phyloP scores from a whole-genome alignment of 1,140 invertebrate species.

The Cotesia vestalis region DNA sequence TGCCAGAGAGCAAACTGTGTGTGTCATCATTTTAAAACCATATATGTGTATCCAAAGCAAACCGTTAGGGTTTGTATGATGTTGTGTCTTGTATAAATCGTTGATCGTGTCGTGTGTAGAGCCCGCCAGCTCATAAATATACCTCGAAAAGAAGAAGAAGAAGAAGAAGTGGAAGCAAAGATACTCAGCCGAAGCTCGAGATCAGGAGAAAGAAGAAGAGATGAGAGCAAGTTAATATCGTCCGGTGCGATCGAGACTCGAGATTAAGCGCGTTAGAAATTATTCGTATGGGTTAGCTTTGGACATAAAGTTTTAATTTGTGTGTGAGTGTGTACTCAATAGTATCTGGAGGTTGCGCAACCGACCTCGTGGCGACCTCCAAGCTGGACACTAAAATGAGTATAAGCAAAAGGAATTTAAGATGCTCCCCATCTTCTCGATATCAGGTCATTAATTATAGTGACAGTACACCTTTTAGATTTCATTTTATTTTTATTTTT shows the following conservation, averaged over 20 bases:
- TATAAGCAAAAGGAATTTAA: slow-evolving; percentile 31
- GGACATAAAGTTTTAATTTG: slow-evolving; percentile 1
- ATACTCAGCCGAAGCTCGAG: too few relatives aligned
- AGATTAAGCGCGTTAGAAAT: slow-evolving; percentile 37
- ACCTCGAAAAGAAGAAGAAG: too few relatives aligned
- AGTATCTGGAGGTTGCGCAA: slow-evolving; percentile 30
- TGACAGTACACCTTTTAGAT: slow-evolving; percentile 13
- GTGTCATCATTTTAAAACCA: too few relatives aligned
- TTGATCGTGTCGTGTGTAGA: slow-evolving; percentile 19
- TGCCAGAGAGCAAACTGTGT: slow-evolving; percentile 8
- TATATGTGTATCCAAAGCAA: slow-evolving; percentile 13
- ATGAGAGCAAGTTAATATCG: slow-evolving; percentile 33
- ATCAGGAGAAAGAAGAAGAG: slow-evolving; percentile 12
- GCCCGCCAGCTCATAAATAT: slow-evolving; percentile 34
- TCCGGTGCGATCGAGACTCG: slow-evolving; percentile 30
- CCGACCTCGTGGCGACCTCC: slow-evolving; percentile 33
- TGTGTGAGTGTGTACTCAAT: too few relatives aligned
- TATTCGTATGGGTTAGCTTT: slow-evolving; percentile 27
- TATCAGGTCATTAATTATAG: slow-evolving; percentile 33
- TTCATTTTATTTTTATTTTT: not conserved
- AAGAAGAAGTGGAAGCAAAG: too few relatives aligned
- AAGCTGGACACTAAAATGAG: slow-evolving; percentile 13
- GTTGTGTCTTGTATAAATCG: not conserved
- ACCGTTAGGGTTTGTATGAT: slow-evolving; percentile 28
- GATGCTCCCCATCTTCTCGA: slow-evolving; percentile 17